Conservation (phyloP, 2,888 invertebrate genomes). For the Serrognathus titanus region DNA sequence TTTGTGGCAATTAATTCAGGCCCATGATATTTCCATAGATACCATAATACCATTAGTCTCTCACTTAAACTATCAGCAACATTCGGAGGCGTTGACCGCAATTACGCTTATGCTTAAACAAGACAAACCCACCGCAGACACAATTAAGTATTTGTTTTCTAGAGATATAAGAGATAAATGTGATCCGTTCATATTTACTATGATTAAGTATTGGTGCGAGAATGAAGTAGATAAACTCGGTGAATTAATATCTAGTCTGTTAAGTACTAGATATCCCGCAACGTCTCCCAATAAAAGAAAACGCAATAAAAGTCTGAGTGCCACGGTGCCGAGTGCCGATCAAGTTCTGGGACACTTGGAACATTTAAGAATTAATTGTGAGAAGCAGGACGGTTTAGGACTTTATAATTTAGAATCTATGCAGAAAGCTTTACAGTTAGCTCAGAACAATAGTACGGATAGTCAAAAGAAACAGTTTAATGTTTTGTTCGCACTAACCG, state of each 20-base stretch:
- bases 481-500: slow-evolving; percentile 85
- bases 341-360: slow-evolving; percentile 91
- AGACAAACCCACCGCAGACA: slow-evolving; percentile 83
- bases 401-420: slow-evolving; percentile 87
- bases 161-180: slow-evolving; percentile 59
- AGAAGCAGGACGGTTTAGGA: slow-evolving; percentile 65
- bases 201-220: slow-evolving; percentile 91
- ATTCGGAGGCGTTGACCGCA: slow-evolving; percentile 90
- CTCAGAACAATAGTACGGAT: slow-evolving; percentile 84
- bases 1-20: slow-evolving; percentile 92
- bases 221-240: slow-evolving; percentile 80
- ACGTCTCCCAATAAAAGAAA: slow-evolving; percentile 90
- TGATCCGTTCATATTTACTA: slow-evolving; percentile 87
- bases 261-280: slow-evolving; percentile 80
- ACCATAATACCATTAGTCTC: slow-evolving; percentile 76
- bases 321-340: slow-evolving; percentile 75
- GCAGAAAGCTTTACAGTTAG: slow-evolving; percentile 86
- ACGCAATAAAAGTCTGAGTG: slow-evolving; percentile 64
- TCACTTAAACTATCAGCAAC: slow-evolving; percentile 76
- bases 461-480: slow-evolving; percentile 86
- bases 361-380: slow-evolving; percentile 75
- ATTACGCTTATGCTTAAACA: slow-evolving; percentile 88
- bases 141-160: slow-evolving; percentile 79
- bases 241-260: slow-evolving; percentile 72
- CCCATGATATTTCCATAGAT: slow-evolving; percentile 92